Percentiles rank a stretch among this genome's conserved stretches.
These are phyloP conservation scores for Fistularia tabacaria DNA, from an alignment of 2,797 vertebrate genomes.

Conservation along the genomic window DNA sequence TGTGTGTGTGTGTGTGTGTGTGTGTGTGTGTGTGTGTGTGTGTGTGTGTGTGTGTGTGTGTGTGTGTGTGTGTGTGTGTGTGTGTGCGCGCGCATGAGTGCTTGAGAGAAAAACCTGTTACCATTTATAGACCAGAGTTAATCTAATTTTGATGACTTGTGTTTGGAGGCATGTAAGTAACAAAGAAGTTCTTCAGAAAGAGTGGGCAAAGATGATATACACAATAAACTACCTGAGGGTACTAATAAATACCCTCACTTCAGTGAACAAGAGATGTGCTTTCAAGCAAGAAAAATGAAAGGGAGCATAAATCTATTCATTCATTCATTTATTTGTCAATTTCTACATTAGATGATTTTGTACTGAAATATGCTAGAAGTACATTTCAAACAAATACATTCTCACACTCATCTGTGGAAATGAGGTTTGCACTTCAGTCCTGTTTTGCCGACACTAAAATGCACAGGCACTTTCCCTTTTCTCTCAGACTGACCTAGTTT, in stretches of 20 bases:
- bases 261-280: slow-evolving; percentile 17
- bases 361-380: not conserved
- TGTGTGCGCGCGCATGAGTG: not conserved
- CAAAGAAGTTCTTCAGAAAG: slow-evolving; percentile 37
- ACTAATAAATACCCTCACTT: slow-evolving; percentile 23
- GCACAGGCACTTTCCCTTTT: slow-evolving; percentile 25
- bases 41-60: slow-evolving; percentile 6
- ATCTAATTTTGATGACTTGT: slow-evolving; percentile 61
- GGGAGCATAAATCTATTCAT: slow-evolving; percentile 29
- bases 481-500: slow-evolving; percentile 71
- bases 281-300: slow-evolving; percentile 18
- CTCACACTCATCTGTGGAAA: not conserved
- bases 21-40: not conserved
- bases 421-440: slow-evolving; percentile 21
- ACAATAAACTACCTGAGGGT: slow-evolving; percentile 8
- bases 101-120: slow-evolving; percentile 18
- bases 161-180: slow-evolving; percentile 31
- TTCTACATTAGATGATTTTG: slow-evolving; percentile 16
- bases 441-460: slow-evolving; percentile 41
- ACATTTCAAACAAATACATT: not conserved
- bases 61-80: slow-evolving; percentile 3
- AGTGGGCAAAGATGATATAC: slow-evolving; percentile 11
- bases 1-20: not conserved
- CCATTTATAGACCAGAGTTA: slow-evolving; percentile 56
- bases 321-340: slow-evolving; percentile 15